phyloP scores from a whole-genome alignment of 2,797 vertebrate species.

The Muscicapa striata region DNA sequence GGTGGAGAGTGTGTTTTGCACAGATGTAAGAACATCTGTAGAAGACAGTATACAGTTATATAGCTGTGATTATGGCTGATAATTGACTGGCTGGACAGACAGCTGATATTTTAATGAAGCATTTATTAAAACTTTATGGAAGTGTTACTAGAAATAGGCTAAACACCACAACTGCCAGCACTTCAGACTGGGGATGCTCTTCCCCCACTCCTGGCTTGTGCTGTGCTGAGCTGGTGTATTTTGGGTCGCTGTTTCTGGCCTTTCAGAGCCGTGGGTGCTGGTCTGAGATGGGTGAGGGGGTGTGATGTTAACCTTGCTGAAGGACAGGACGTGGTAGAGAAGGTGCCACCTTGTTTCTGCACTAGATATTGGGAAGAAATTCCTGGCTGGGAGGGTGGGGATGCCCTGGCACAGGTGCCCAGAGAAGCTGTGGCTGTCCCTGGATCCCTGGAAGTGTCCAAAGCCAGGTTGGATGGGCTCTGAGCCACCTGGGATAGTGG shows the following conservation, averaged over 20 bases:
- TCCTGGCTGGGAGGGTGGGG: fast-evolving
- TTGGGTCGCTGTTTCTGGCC: background rate
- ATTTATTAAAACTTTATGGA: background rate
- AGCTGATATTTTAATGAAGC: constrained; percentile 4
- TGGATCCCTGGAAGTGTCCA: background rate
- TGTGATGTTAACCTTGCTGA: background rate
- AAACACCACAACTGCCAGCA: background rate
- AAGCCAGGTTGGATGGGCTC: fast-evolving
- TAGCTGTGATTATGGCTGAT: constrained; percentile 10
- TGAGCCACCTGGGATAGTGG: fast-evolving
- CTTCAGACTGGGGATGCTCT: background rate
- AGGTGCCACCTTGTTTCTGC: background rate
- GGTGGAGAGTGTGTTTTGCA: background rate
- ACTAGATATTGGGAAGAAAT: background rate
- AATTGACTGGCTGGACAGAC: constrained; percentile 29
- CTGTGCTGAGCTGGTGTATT: background rate
- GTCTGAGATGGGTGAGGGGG: fast-evolving
- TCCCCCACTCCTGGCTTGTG: background rate
- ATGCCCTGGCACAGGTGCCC: background rate
- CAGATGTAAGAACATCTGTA: constrained; percentile 55
- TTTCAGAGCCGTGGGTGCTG: background rate
- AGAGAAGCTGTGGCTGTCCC: background rate
- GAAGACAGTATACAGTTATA: background rate
- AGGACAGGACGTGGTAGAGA: background rate
- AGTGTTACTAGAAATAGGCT: background rate